Conservation (phyloP, 2,888 invertebrate species). For the Drosophila kambysellisi region DNA sequence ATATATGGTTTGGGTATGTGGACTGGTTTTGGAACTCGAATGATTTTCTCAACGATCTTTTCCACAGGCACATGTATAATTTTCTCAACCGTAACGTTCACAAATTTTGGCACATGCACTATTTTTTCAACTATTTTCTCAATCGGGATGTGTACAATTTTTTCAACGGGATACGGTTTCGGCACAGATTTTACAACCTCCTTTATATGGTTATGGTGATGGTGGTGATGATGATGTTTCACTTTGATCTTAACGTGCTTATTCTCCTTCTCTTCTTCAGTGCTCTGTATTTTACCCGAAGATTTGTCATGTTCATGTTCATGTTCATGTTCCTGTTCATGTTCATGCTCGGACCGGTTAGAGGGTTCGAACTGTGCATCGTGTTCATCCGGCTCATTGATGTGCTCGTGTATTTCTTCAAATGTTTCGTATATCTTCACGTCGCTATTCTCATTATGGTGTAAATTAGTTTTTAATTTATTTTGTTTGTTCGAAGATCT, state of each 20-base stretch:
- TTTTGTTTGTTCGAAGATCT: constrained; percentile 37
- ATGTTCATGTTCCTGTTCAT: not conserved
- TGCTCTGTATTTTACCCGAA: constrained; percentile 27
- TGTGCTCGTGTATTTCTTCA: constrained; percentile 83
- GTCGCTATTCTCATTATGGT: constrained; percentile 39
- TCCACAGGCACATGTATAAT: constrained; percentile 84
- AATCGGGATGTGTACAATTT: constrained; percentile 84
- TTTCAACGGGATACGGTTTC: constrained; percentile 86
- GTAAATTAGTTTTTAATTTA: constrained; percentile 45
- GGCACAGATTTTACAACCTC: constrained; percentile 87
- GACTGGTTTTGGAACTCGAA: constrained; percentile 86
- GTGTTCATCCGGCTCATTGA: constrained; percentile 57
- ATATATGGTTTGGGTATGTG: constrained; percentile 86
- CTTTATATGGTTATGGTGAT: constrained; percentile 88
- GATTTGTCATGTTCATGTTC: constrained; percentile 49
- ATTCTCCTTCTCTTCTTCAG: constrained; percentile 27
- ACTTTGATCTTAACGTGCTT: constrained; percentile 78
- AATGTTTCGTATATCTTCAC: constrained; percentile 78
- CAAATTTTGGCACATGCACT: constrained; percentile 85
- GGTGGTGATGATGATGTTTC: constrained; percentile 89
- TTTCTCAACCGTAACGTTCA: constrained; percentile 87
- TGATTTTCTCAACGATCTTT: constrained; percentile 85
- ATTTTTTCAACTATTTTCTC: constrained; percentile 86
- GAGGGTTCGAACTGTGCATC: constrained; percentile 57
- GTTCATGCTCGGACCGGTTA: constrained; percentile 57